Percentiles rank a stretch among this genome's conserved stretches.
These are phyloP conservation scores for Pantelozetes paolii DNA, from an alignment of 2,888 invertebrate species.

Conservation along the genomic window DNA sequence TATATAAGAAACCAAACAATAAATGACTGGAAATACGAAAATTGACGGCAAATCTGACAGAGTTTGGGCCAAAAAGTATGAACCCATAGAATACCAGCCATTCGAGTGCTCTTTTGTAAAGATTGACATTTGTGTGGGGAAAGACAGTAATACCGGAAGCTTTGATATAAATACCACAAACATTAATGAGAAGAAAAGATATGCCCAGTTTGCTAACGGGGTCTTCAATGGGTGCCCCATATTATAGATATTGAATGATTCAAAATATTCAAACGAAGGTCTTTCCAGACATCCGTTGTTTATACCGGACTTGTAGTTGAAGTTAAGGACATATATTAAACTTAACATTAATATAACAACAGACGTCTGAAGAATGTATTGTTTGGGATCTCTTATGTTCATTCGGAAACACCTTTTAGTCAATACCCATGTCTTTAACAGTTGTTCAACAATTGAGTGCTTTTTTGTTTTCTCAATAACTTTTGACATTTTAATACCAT, in stretches of 20 bases:
- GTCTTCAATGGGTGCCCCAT: neutral
- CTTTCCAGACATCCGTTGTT: conserved; percentile 40
- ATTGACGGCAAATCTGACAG: conserved; percentile 57
- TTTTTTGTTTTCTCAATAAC: conserved; percentile 33
- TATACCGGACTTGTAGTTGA: conserved; percentile 41
- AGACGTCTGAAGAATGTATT: conserved; percentile 34
- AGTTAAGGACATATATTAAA: conserved; percentile 38
- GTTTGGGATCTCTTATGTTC: conserved; percentile 41
- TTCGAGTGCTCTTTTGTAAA: conserved; percentile 42
- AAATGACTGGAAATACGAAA: conserved; percentile 65
- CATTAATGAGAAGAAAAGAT: conserved; percentile 41
- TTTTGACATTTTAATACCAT: conserved; percentile 34
- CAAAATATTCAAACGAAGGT: neutral
- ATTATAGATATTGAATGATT: conserved; percentile 22
- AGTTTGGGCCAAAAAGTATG: conserved; percentile 41
- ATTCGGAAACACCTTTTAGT: conserved; percentile 33
- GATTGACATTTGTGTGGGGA: conserved; percentile 42
- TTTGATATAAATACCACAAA: conserved; percentile 42
- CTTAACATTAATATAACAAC: conserved; percentile 37
- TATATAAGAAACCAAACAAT: conserved; percentile 61
- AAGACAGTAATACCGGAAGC: conserved; percentile 43
- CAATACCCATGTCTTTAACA: conserved; percentile 26
- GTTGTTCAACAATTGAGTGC: conserved; percentile 6
- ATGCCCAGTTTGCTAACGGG: conserved; percentile 51
- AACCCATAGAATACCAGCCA: conserved; percentile 43